A percentile compares a stretch with the other conserved stretches of the same genome.
These are phyloP conservation scores for Hypolimnas misippus DNA, from an alignment of 2,888 invertebrate genomes.

Conservation along the genomic window DNA sequence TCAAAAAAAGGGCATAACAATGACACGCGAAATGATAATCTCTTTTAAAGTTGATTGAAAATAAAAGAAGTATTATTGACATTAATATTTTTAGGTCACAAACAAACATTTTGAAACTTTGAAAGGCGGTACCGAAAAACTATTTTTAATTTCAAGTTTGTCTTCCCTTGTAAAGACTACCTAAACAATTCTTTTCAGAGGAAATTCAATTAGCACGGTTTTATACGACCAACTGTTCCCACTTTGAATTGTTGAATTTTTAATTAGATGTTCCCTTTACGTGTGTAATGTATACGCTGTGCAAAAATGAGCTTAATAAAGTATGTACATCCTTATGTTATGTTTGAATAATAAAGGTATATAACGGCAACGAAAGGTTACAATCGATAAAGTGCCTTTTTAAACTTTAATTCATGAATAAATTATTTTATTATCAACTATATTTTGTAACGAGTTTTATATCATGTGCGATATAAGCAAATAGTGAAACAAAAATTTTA, in stretches of 20 bases:
- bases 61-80: too few relatives aligned
- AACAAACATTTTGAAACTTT: too few relatives aligned
- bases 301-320: not conserved
- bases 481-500: too few relatives aligned
- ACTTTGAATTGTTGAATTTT: conserved; percentile 26
- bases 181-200: conserved; percentile 24
- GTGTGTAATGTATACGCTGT: not conserved
- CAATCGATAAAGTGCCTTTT: not conserved
- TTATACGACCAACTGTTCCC: conserved; percentile 25
- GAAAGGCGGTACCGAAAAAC: too few relatives aligned
- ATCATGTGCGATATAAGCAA: too few relatives aligned
- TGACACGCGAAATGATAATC: too few relatives aligned
- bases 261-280: conserved; percentile 22
- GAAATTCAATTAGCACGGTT: conserved; percentile 22
- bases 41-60: too few relatives aligned
- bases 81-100: too few relatives aligned
- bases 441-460: too few relatives aligned
- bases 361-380: not conserved
- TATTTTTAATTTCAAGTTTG: not conserved
- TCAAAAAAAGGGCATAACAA: too few relatives aligned
- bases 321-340: not conserved
- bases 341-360: not conserved
- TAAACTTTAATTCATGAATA: not conserved
- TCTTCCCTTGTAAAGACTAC: not conserved
- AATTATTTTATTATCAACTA: too few relatives aligned